A percentile compares a stretch with the other conserved stretches of the same genome.
Evolutionary conservation across 2,888 invertebrate species (phyloP).

Genomic region (Coremacera marginata): DNA sequence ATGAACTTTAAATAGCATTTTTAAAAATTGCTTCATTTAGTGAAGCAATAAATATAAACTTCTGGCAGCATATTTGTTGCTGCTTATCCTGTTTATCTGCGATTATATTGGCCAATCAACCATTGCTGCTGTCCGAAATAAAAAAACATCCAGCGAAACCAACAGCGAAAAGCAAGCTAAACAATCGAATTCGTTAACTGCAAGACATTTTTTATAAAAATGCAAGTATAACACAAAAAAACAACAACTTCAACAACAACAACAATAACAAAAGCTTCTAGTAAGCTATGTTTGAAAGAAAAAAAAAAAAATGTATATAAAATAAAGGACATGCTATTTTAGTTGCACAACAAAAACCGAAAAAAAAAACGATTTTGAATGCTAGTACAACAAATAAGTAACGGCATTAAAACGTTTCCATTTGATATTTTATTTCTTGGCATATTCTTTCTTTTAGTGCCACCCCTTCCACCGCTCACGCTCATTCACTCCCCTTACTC

Average conservation of each 20-base stretch:
- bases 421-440: conserved; percentile 17
- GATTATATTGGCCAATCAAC: neutral
- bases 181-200: conserved; percentile 24
- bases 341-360: neutral
- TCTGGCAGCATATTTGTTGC: neutral
- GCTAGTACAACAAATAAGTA: conserved; percentile 24
- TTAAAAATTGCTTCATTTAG: conserved; percentile 11
- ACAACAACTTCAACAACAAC: neutral
- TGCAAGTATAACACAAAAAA: neutral
- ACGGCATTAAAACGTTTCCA: conserved; percentile 25
- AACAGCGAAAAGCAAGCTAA: conserved; percentile 1
- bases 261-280: too few species aligned
- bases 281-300: too few species aligned
- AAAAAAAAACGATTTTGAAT: neutral
- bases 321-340: neutral
- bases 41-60: neutral
- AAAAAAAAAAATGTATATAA: neutral
- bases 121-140: neutral
- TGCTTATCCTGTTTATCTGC: neutral
- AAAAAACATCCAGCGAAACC: neutral
- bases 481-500: neutral
- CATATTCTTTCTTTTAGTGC: neutral
- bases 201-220: conserved; percentile 19
- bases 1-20: neutral
- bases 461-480: neutral